Conservation (phyloP, 1,140 invertebrate genomes). For the Drosophila oshimai region DNA sequence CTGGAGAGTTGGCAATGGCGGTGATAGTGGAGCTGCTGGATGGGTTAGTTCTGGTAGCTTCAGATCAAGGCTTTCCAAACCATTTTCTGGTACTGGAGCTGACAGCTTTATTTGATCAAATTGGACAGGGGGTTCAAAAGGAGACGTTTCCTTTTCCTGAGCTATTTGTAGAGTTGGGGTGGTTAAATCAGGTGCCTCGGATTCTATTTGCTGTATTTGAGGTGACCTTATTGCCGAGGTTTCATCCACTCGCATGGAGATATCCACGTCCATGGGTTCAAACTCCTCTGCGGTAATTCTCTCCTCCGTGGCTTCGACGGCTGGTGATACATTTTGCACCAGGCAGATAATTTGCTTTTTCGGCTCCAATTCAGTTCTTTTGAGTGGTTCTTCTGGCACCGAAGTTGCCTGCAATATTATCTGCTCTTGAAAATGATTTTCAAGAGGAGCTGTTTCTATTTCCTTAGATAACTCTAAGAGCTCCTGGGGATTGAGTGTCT, state of each 20-base stretch:
- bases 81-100: neutral
- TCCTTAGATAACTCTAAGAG: too few species aligned
- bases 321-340: constrained; percentile 18
- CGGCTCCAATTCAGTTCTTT: neutral
- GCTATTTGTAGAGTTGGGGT: neutral
- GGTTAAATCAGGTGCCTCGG: neutral
- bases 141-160: neutral
- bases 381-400: neutral
- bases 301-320: constrained; percentile 52
- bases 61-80: neutral
- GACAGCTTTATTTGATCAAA: neutral
- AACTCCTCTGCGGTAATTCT: constrained; percentile 7
- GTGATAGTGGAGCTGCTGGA: neutral
- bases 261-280: constrained; percentile 68
- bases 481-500: too few species aligned
- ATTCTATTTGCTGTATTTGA: neutral
- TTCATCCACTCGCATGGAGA: constrained; percentile 19
- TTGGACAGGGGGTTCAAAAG: too few species aligned
- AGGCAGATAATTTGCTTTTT: neutral
- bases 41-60: neutral
- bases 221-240: neutral
- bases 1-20: neutral
- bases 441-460: neutral
- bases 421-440: too few species aligned
- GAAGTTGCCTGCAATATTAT: neutral